A percentile compares a stretch with the other conserved stretches of the same genome.
Conservation (phyloP, 2,797 vertebrate genomes). For the Pipistrellus nathusii region DNA sequence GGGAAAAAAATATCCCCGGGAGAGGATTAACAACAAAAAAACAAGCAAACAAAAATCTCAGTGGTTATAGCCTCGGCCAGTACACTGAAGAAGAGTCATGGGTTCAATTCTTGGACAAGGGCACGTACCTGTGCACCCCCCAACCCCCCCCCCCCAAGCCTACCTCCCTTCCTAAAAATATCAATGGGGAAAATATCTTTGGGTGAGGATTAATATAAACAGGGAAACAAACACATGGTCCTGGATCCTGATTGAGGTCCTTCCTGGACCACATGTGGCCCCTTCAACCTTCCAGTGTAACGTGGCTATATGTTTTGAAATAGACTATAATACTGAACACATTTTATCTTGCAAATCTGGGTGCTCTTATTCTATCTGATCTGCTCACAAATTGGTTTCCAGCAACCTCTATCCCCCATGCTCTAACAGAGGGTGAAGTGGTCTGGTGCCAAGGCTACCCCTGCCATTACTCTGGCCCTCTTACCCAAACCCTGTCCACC, state of each 20-base stretch:
- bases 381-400: neutral
- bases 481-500: neutral
- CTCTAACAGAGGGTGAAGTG: neutral
- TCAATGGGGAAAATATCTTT: neutral
- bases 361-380: neutral
- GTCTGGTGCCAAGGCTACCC: neutral
- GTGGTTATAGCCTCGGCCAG: neutral
- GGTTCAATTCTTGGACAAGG: neutral
- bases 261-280: neutral
- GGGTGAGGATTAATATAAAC: neutral
- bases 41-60: too few species aligned
- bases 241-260: neutral
- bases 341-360: neutral
- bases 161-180: neutral
- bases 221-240: neutral
- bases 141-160: accelerated
- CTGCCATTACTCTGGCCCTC: neutral
- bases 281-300: neutral
- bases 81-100: neutral
- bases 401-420: too few species aligned
- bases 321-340: neutral
- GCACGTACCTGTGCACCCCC: neutral
- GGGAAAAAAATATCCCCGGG: too few species aligned
- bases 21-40: neutral
- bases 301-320: neutral